phyloP scores from a whole-genome alignment of 2,888 invertebrate genomes.

The Nymphalis urticae region DNA sequence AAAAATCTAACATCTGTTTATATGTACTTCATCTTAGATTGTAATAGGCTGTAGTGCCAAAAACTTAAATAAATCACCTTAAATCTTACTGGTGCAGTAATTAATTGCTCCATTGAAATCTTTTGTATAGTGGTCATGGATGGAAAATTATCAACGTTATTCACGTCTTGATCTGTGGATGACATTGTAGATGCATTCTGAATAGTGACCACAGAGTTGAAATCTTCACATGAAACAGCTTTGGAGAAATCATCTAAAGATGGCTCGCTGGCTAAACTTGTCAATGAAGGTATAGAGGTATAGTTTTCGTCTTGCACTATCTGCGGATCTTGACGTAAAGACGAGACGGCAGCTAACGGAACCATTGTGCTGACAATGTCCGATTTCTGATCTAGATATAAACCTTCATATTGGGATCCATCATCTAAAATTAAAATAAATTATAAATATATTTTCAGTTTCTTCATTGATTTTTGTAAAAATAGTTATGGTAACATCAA shows the following conservation, averaged over 20 bases:
- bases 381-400: conserved; percentile 44
- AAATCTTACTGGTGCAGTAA: conserved; percentile 33
- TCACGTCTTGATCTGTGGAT: conserved; percentile 29
- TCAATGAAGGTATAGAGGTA: background rate
- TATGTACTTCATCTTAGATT: too few species aligned
- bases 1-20: too few species aligned
- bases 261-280: conserved; percentile 9
- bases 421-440: conserved; percentile 45
- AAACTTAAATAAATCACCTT: conserved; percentile 31
- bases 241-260: background rate
- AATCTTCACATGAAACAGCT: conserved; percentile 13
- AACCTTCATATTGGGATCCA: conserved; percentile 43
- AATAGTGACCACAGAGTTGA: background rate
- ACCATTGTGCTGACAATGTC: conserved; percentile 44
- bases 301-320: conserved; percentile 3
- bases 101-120: conserved; percentile 28
- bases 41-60: too few species aligned
- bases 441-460: background rate
- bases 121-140: conserved; percentile 22
- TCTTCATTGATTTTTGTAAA: too few species aligned
- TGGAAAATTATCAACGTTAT: conserved; percentile 5
- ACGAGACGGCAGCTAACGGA: conserved; percentile 44
- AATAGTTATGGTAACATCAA: background rate
- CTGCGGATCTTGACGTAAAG: conserved; percentile 29
- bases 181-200: conserved; percentile 34